These are phyloP conservation scores for Nomada fabriciana DNA, from an alignment of 2,888 invertebrate species.

Conservation along the genomic window DNA sequence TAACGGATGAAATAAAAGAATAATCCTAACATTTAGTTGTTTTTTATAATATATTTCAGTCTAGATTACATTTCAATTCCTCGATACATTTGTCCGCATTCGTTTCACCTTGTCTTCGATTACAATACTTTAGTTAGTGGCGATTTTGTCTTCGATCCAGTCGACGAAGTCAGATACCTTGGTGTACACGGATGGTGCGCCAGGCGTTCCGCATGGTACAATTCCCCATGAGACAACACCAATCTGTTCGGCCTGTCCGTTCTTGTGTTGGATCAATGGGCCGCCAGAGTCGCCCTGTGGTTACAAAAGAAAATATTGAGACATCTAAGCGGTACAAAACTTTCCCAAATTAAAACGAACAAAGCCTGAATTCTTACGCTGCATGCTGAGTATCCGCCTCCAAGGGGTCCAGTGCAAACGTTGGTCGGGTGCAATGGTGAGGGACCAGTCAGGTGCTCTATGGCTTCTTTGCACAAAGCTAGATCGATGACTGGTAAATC, in stretches of 20 bases:
- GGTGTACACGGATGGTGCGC: constrained; percentile 82
- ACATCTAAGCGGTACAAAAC: constrained; percentile 68
- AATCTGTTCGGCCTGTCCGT: constrained; percentile 65
- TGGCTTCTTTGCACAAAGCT: constrained; percentile 66
- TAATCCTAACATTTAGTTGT: no score
- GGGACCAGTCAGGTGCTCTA: constrained; percentile 68
- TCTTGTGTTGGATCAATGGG: constrained; percentile 72
- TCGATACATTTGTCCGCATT: neutral
- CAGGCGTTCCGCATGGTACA: constrained; percentile 79
- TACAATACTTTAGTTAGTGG: constrained; percentile 39
- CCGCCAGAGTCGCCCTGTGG: constrained; percentile 82
- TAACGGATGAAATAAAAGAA: neutral
- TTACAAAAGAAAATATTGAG: constrained; percentile 73
- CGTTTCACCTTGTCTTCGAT: neutral
- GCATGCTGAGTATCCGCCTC: constrained; percentile 84
- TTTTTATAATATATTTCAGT: neutral
- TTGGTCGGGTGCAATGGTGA: constrained; percentile 76
- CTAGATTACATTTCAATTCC: neutral
- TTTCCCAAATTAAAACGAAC: neutral
- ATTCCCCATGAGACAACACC: constrained; percentile 84
- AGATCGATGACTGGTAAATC: constrained; percentile 75
- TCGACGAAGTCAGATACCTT: constrained; percentile 77
- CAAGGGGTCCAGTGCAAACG: constrained; percentile 84
- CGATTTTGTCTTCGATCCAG: constrained; percentile 76
- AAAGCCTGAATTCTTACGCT: constrained; percentile 67